Evolutionary conservation across 37 sponge, comb jelly and placozoan species (phyloP).

Genomic region (Corticium candelabrum): DNA sequence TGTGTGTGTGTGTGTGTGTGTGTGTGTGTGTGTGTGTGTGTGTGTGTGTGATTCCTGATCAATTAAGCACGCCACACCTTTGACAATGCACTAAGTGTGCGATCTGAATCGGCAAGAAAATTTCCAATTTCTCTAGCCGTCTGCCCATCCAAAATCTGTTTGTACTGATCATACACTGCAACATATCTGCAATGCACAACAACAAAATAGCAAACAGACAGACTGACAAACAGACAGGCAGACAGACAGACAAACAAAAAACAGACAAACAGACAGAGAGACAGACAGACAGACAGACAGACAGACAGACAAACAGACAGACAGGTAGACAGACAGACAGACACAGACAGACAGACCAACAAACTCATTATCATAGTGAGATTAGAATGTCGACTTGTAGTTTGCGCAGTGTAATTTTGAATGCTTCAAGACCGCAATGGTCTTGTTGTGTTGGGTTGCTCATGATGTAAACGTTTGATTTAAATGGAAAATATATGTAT

Average conservation of each 20-base stretch:
- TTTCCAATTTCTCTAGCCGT: neutral
- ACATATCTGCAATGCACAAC: neutral
- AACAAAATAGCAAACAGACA: neutral
- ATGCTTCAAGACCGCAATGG: no score
- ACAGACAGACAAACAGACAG: no score
- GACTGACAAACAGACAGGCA: neutral
- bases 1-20: no score
- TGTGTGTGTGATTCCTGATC: no score
- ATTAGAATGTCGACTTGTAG: neutral
- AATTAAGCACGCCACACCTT: neutral
- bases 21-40: no score
- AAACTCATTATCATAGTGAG: neutral
- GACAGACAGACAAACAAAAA: no score
- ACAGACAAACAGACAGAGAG: neutral
- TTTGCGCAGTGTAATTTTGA: neutral
- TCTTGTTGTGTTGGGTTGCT: no score
- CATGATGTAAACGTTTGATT: no score
- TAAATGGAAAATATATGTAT: no score
- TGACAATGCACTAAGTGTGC: neutral
- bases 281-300: neutral
- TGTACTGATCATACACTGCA: neutral
- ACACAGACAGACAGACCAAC: neutral
- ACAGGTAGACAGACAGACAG: no score
- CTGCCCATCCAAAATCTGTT: neutral
- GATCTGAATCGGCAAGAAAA: neutral